These are phyloP conservation scores for Pimpla rufipes DNA, from an alignment of 2,888 invertebrate species.

Conservation along the genomic window DNA sequence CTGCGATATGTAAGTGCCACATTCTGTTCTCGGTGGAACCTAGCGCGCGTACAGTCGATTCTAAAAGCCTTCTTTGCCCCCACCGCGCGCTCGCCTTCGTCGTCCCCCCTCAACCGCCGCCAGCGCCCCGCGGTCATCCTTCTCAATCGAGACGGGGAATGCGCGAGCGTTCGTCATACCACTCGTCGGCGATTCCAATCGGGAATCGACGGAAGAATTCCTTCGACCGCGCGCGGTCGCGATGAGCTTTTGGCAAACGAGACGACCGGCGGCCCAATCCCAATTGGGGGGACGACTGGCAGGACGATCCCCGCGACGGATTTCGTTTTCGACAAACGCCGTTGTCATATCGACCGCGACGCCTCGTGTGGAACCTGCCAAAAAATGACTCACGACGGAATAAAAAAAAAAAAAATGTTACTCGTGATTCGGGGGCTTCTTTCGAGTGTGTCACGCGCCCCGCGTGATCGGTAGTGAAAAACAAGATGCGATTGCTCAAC, in stretches of 20 bases:
- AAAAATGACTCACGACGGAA: constrained; percentile 59
- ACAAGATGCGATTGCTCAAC: constrained; percentile 57
- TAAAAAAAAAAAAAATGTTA: too few relatives aligned
- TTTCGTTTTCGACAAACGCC: constrained; percentile 13
- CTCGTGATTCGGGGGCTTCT: constrained; percentile 25
- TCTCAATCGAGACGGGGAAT: constrained; percentile 49
- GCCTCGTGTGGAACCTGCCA: too few relatives aligned
- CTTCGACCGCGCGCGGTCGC: constrained; percentile 19
- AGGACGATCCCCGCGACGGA: too few relatives aligned
- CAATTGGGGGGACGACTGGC: neutral
- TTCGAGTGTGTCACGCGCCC: constrained; percentile 17
- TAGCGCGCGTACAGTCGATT: constrained; percentile 79
- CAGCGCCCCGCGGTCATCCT: constrained; percentile 5
- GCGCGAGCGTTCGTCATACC: constrained; percentile 38
- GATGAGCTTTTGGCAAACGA: constrained; percentile 14
- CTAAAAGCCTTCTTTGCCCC: constrained; percentile 71
- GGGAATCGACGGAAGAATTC: constrained; percentile 49
- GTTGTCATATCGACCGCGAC: constrained; percentile 27
- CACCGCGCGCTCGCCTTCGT: neutral
- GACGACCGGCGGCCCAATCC: neutral
- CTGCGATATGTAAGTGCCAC: constrained; percentile 82
- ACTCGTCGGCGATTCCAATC: constrained; percentile 57
- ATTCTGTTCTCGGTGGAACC: constrained; percentile 77
- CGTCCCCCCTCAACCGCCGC: neutral
- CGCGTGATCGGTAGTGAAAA: constrained; percentile 59